These are phyloP conservation scores for Ceyx margarethae DNA, from an alignment of 2,113 vertebrate genomes.

Conservation along the genomic window DNA sequence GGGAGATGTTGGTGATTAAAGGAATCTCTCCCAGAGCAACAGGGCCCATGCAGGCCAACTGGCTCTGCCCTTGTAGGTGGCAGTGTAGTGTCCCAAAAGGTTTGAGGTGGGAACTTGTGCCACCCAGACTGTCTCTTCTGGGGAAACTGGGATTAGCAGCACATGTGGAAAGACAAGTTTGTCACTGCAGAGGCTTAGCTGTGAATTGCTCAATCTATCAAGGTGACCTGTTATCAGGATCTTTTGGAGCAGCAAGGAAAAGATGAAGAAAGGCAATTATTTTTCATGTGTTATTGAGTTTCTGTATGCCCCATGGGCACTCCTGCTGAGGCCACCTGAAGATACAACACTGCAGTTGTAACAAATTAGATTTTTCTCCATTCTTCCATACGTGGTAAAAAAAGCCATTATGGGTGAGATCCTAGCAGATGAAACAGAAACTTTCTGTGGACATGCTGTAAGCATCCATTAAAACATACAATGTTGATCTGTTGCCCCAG, in stretches of 20 bases:
- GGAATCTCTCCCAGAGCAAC: neutral
- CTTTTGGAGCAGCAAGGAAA: neutral
- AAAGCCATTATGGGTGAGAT: neutral
- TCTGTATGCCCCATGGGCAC: neutral
- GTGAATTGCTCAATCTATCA: neutral
- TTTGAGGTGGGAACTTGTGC: neutral
- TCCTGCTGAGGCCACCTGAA: neutral
- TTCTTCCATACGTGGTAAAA: neutral
- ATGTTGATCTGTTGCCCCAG: neutral
- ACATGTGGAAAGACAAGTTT: neutral
- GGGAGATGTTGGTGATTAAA: neutral
- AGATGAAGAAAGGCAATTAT: neutral
- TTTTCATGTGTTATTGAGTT: neutral
- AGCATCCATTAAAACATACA: neutral
- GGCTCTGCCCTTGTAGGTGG: neutral
- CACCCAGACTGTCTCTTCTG: neutral
- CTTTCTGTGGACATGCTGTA: neutral
- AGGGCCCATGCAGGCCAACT: accelerated
- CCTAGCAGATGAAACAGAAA: neutral
- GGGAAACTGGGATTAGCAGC: neutral
- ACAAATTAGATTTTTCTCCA: neutral
- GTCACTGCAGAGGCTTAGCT: neutral
- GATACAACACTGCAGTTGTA: neutral
- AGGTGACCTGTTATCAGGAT: neutral
- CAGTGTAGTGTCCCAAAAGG: neutral